phyloP scores from a whole-genome alignment of 2,113 vertebrate genomes.

The Lasiurus borealis region DNA sequence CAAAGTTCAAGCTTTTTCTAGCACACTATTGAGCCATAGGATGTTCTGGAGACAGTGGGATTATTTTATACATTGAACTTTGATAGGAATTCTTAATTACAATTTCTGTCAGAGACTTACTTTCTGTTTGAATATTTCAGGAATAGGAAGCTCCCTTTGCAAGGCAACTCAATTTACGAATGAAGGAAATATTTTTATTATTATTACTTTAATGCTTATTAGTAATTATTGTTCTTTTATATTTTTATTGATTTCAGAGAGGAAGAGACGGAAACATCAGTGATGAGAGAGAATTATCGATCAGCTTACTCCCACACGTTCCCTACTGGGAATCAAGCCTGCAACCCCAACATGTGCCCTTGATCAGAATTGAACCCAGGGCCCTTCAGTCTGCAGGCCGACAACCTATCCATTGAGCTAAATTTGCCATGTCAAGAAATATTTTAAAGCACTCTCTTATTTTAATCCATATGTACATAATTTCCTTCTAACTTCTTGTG shows the following conservation, averaged over 20 bases:
- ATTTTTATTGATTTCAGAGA: no score
- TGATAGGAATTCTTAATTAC: background rate
- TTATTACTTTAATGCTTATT: background rate
- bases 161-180: background rate
- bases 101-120: background rate
- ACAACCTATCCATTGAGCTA: no score
- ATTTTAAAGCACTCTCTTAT: background rate
- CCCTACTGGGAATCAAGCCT: no score
- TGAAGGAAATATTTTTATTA: background rate
- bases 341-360: background rate
- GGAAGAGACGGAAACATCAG: background rate
- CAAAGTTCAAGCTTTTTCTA: background rate
- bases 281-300: background rate
- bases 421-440: background rate
- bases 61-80: background rate
- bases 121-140: slow-evolving; percentile 31
- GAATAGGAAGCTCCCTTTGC: background rate
- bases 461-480: background rate
- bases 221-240: no score
- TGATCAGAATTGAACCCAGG: background rate
- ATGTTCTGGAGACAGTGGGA: background rate
- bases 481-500: background rate
- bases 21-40: background rate
- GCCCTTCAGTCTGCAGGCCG: background rate
- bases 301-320: no score